These are phyloP conservation scores for Amiota mariae DNA, from an alignment of 2,888 invertebrate genomes.

Conservation along the genomic window DNA sequence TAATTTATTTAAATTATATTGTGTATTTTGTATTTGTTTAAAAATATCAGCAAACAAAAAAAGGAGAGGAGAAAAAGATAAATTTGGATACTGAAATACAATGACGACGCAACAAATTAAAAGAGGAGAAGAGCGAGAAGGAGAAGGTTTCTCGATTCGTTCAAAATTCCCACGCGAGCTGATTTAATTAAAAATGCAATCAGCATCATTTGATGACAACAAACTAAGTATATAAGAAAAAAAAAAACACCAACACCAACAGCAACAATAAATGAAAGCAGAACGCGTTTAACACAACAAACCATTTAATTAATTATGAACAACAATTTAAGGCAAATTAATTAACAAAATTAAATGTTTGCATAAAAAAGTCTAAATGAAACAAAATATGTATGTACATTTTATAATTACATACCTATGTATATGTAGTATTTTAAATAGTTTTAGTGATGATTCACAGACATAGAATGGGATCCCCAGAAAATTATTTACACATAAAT, in stretches of 20 bases:
- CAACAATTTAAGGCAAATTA: neutral
- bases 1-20: neutral
- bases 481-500: too few species aligned
- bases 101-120: too few species aligned
- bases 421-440: too few species aligned
- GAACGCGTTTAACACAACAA: neutral
- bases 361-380: neutral
- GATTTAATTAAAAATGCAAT: conserved; percentile 57
- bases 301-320: neutral
- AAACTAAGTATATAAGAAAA: conserved; percentile 26
- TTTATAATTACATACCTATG: too few species aligned
- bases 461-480: too few species aligned
- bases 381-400: too few species aligned
- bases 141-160: neutral
- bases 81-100: too few species aligned
- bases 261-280: conserved; percentile 29
- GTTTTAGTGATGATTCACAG: too few species aligned
- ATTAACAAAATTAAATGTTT: neutral
- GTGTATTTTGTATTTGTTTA: conserved; percentile 18
- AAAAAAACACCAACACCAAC: conserved; percentile 35
- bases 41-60: neutral
- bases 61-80: too few species aligned
- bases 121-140: too few species aligned
- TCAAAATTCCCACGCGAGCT: conserved; percentile 36
- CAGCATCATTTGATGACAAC: conserved; percentile 38